Percentiles rank a stretch among this genome's conserved stretches.
These are phyloP conservation scores for Gambelia wislizenii DNA, from an alignment of 2,797 vertebrate genomes.

Conservation along the genomic window DNA sequence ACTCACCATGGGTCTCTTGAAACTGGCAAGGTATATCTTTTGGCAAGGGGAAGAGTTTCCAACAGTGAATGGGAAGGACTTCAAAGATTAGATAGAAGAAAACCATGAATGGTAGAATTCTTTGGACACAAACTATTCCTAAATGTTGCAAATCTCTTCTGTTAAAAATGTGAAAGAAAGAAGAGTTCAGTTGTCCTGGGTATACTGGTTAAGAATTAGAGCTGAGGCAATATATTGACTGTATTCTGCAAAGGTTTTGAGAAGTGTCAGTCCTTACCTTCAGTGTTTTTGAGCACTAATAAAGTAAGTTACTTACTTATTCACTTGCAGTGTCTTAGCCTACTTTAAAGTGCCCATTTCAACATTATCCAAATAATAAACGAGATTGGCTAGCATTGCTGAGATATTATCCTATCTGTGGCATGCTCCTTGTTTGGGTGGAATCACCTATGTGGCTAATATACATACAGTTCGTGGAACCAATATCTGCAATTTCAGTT, in stretches of 20 bases:
- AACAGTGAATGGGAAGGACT: background rate
- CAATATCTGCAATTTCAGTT: too few species aligned
- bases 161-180: background rate
- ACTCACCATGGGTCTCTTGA: conserved; percentile 52
- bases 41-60: conserved; percentile 37
- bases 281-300: background rate
- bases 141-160: background rate
- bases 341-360: too few species aligned
- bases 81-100: background rate
- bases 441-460: background rate
- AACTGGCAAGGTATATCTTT: conserved; percentile 47
- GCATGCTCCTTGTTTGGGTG: background rate
- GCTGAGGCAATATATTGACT: background rate
- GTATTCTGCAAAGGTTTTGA: background rate
- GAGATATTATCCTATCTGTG: background rate
- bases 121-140: background rate
- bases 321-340: background rate
- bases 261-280: background rate
- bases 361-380: too few species aligned
- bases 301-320: background rate
- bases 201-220: background rate
- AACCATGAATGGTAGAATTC: background rate
- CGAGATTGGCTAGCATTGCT: background rate
- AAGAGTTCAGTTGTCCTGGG: background rate
- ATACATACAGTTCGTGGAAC: too few species aligned